Base-by-base conservation (phyloP, 2,888 invertebrate species). In the Coremacera marginata region DNA sequence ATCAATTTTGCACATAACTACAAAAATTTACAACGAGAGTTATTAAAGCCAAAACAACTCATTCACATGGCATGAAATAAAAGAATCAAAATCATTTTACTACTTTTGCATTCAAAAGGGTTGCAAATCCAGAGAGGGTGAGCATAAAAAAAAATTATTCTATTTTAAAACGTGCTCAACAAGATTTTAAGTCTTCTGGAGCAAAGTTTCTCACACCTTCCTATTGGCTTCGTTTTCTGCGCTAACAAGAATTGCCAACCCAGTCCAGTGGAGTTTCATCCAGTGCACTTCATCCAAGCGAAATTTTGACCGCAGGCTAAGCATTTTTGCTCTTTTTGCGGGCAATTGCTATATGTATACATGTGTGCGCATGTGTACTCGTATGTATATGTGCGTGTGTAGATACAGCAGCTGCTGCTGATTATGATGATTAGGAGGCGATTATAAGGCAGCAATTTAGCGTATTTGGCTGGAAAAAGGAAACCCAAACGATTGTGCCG, bases 391-490 rank as follows among this genome's bases (percentile, higher is more conserved):
- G 65, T 11, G 44, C n/a, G 8, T 34, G 19, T 49, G 70, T n/a
- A 11, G 60, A 60, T 5, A 22, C 49, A 3, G 22, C 72, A 37
- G 72, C 49, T 55, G 55, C 27, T 37, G 52, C 74, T 74, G 65
- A 74, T 74, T 65, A 55, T 37, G 55, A 65, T 67, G 74, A 74
- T 74, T 74, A 67, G 34, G 52, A 52, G 63, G 51, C 34, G 74
- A 65, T 74, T 74, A 74, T 74, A 31, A 74, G 37, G 74, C 74
- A 65, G 52, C 74, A 74, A 55, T 65, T 74, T 44, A 74, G 55
- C 52, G 55, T n/a, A 62, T 60, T 37, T 67, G 31, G 31, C 8
- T 55, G 74, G 55, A 51, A 52, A 51, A 34, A 44, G 63, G n/a
- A 65, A 55, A 31, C 34, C 55, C 34, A 44, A 34, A 25, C 14